These are phyloP conservation scores for Sesamia inferens DNA, from an alignment of 2,888 invertebrate genomes.

Conservation along the genomic window DNA sequence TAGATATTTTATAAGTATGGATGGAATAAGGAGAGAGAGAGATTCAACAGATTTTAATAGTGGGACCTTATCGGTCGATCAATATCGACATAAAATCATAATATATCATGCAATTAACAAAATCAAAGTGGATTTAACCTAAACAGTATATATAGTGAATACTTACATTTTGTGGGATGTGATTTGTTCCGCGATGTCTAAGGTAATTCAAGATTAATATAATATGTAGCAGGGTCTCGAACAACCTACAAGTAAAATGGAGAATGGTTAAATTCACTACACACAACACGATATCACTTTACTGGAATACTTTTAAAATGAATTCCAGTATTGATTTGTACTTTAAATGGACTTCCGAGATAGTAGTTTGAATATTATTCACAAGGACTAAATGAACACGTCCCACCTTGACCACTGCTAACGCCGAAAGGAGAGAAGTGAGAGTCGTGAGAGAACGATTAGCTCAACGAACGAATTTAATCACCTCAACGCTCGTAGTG, in stretches of 20 bases:
- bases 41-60: neutral
- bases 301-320: neutral
- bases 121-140: conserved; percentile 6
- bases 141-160: conserved; percentile 23
- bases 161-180: conserved; percentile 80
- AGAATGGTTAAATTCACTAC: conserved; percentile 37
- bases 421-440: conserved; percentile 62
- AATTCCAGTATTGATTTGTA: neutral
- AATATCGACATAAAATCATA: neutral
- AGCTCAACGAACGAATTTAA: conserved; percentile 10
- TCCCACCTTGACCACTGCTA: conserved; percentile 88
- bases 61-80: neutral
- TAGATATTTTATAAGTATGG: neutral
- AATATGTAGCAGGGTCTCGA: conserved; percentile 80
- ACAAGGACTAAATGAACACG: conserved; percentile 64
- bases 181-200: conserved; percentile 73
- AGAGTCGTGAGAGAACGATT: conserved; percentile 59
- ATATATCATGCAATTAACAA: neutral
- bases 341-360: neutral
- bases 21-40: neutral
- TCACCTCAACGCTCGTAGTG: conserved; percentile 3
- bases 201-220: conserved; percentile 72
- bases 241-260: conserved; percentile 77
- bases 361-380: neutral
- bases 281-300: conserved; percentile 14